These are phyloP conservation scores for Scylla paramamosain DNA, from an alignment of 1,140 invertebrate species.

Conservation along the genomic window DNA sequence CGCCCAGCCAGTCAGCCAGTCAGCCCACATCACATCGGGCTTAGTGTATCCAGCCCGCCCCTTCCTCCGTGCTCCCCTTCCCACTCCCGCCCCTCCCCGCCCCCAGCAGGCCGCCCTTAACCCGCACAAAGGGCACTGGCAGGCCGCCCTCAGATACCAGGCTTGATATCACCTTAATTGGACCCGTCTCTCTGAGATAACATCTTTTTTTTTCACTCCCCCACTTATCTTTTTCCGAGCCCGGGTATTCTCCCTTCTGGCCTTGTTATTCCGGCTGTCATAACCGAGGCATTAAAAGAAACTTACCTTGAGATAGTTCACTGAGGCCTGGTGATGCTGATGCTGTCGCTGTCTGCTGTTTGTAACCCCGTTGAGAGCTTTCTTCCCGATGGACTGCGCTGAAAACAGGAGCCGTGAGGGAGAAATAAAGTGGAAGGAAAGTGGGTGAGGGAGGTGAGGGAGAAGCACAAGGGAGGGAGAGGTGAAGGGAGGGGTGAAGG, in stretches of 20 bases:
- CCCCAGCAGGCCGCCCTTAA: background rate
- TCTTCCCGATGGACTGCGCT: background rate
- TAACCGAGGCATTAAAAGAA: constrained; percentile 39
- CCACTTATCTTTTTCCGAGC: constrained; percentile 10
- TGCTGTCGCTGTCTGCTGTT: background rate
- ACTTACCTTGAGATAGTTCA: background rate
- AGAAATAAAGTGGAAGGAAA: background rate
- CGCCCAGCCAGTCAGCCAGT: background rate
- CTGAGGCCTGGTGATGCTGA: background rate
- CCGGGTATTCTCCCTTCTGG: background rate
- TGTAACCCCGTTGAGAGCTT: constrained; percentile 25
- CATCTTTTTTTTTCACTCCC: background rate
- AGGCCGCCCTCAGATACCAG: constrained; percentile 46
- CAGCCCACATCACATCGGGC: background rate
- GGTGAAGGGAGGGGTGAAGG: background rate
- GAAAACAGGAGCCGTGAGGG: background rate
- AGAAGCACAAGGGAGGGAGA: background rate
- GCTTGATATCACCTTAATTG: constrained; percentile 61
- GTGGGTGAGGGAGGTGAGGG: background rate
- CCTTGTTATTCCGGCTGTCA: constrained; percentile 47
- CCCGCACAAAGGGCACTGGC: constrained; percentile 30
- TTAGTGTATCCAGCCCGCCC: background rate
- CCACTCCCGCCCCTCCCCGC: background rate
- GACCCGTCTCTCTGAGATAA: constrained; percentile 23
- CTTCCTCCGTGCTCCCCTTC: background rate